These are phyloP conservation scores for Emydoidea blandingii DNA, from an alignment of 2,797 vertebrate species.

Conservation along the genomic window DNA sequence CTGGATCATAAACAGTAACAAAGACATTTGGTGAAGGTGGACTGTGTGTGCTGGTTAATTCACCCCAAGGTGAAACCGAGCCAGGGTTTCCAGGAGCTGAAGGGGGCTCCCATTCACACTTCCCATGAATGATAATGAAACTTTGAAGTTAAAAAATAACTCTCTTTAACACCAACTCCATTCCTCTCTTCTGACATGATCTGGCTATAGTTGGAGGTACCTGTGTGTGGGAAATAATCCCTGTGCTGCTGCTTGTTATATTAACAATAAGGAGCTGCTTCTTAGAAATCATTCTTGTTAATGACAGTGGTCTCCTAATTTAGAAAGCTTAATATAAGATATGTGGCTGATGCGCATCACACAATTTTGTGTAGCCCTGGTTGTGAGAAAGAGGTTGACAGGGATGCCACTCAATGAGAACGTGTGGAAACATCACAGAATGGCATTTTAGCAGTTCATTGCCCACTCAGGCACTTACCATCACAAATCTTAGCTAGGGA, in stretches of 20 bases:
- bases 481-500: not conserved
- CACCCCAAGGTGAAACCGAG: not conserved
- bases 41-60: not conserved
- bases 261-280: not conserved
- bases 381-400: not conserved
- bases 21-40: not conserved
- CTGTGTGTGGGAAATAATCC: not conserved
- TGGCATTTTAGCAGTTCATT: not conserved
- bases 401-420: not conserved
- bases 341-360: not conserved
- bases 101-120: not conserved
- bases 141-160: not conserved
- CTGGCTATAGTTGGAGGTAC: not conserved
- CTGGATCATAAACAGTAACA: not conserved
- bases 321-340: not conserved
- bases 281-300: not conserved
- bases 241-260: not conserved
- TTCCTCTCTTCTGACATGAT: not conserved
- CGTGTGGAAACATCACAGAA: not conserved
- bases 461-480: not conserved
- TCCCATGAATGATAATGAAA: not conserved
- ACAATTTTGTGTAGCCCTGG: not conserved
- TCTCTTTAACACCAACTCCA: not conserved
- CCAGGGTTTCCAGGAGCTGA: not conserved
- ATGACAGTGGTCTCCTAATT: not conserved